Conservation (phyloP, 2,888 invertebrate species). For the Sarcophaga rosellei region DNA sequence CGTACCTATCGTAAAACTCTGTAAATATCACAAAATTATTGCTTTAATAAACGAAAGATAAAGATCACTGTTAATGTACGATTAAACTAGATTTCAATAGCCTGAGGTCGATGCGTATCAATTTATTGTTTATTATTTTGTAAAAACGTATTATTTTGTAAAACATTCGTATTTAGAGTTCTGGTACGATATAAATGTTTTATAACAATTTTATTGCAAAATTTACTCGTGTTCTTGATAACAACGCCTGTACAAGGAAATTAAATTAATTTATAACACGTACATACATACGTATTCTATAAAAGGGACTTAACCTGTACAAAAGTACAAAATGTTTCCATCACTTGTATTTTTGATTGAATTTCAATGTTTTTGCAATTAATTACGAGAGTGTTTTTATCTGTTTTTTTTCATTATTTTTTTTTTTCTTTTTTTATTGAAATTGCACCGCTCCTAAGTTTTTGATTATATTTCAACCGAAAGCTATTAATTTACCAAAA, state of each 20-base stretch:
- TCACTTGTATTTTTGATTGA: constrained; percentile 37
- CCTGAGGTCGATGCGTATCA: no score
- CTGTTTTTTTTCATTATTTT: constrained; percentile 11
- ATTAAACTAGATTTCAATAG: no score
- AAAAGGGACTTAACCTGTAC: constrained; percentile 40
- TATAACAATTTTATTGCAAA: constrained; percentile 30
- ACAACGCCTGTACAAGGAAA: constrained; percentile 35
- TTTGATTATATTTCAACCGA: neutral
- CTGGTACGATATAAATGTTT: neutral
- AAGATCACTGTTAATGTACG: no score
- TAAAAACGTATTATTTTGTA: no score
- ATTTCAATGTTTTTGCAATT: constrained; percentile 46
- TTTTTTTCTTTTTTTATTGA: neutral
- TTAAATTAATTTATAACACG: constrained; percentile 27
- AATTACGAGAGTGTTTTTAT: constrained; percentile 32
- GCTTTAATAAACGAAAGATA: no score
- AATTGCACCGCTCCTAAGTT: neutral
- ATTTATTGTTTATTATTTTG: no score
- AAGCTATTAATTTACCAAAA: neutral
- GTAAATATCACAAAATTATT: no score
- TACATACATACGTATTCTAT: neutral
- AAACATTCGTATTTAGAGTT: no score
- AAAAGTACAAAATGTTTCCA: constrained; percentile 26
- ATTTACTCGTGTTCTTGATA: constrained; percentile 37
- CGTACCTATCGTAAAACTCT: no score